phyloP scores from a whole-genome alignment of 2,888 invertebrate genomes.

The Nomada hirtipes region DNA sequence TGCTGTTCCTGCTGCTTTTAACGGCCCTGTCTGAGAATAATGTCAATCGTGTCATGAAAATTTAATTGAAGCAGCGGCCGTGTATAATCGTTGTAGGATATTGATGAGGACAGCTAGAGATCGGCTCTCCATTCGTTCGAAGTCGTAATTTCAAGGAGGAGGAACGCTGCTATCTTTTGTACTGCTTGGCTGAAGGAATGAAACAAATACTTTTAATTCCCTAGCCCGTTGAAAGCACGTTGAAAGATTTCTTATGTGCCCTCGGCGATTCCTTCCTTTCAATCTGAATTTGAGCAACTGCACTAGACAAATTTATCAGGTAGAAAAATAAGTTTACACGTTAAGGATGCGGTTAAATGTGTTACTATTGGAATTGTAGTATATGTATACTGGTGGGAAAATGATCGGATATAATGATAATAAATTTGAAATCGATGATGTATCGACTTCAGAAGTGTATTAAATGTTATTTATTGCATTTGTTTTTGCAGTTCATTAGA shows the following conservation, averaged over 20 bases:
- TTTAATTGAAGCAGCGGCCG: slow-evolving; percentile 31
- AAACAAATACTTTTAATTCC: slow-evolving; percentile 8
- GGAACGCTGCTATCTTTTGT: neutral
- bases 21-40: slow-evolving; percentile 27
- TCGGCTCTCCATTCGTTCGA: neutral
- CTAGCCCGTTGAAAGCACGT: neutral
- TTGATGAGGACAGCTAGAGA: slow-evolving; percentile 6
- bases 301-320: no score
- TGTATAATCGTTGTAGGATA: slow-evolving; percentile 38
- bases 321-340: no score
- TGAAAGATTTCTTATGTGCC: neutral
- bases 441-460: no score
- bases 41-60: slow-evolving; percentile 42
- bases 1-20: slow-evolving; percentile 34
- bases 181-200: neutral
- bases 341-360: no score
- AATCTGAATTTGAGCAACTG: neutral
- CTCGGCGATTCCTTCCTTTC: neutral
- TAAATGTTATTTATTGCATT: no score
- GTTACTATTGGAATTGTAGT: no score
- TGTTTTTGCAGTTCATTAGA: no score
- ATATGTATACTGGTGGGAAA: no score
- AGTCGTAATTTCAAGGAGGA: neutral
- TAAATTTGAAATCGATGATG: no score
- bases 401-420: no score